Percentiles rank a stretch among this genome's conserved stretches.
phyloP scores from a whole-genome alignment of 2,113 vertebrate species.

The Xenopus borealis region DNA sequence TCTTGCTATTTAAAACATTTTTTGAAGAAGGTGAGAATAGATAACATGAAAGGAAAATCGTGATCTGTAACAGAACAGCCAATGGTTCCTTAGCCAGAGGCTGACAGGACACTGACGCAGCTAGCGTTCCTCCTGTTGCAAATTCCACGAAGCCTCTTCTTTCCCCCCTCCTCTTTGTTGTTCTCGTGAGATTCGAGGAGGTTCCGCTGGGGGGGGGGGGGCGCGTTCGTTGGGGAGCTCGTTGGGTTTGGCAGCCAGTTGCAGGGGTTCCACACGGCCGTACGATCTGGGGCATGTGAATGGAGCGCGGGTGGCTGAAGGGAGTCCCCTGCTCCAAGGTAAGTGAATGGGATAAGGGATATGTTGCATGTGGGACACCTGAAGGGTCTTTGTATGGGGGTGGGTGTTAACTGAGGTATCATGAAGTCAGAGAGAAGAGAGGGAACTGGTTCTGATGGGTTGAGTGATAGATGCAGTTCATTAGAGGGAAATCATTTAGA shows the following conservation, averaged over 20 bases:
- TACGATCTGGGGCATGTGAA: conserved; percentile 8
- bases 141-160: neutral
- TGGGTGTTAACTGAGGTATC: no score
- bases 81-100: conserved; percentile 3
- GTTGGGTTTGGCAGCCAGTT: conserved; percentile 28
- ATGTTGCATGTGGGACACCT: conserved; percentile 13
- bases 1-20: no score
- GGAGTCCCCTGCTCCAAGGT: conserved; percentile 26
- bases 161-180: conserved; percentile 33
- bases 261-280: conserved; percentile 21
- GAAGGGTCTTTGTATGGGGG: no score
- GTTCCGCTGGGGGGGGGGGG: conserved; percentile 21
- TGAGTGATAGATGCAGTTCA: no score
- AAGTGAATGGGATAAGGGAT: conserved; percentile 12
- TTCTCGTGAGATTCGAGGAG: conserved; percentile 43
- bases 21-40: no score
- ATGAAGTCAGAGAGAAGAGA: no score
- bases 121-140: conserved; percentile 21
- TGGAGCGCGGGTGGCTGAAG: conserved; percentile 24
- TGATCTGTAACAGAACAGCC: neutral
- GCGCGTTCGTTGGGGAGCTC: conserved; percentile 36
- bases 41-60: no score
- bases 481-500: no score
- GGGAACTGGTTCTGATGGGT: no score
- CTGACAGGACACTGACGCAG: conserved; percentile 24